Base-by-base conservation (phyloP, 2,113 vertebrate genomes). In the Anser cygnoides region DNA sequence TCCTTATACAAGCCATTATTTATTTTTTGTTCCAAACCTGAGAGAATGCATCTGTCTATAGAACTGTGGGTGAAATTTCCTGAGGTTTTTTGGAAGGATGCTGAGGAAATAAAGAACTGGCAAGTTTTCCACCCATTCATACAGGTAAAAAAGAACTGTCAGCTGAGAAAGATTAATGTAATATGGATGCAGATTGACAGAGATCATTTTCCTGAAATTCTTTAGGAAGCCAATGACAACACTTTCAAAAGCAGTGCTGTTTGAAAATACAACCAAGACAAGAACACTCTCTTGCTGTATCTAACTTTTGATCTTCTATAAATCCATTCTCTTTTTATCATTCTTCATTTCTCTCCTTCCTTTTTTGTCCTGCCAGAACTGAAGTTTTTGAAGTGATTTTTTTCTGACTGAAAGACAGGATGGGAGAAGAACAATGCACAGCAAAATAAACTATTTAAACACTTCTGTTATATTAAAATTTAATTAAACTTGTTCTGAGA, bases 381-480 rank as follows among this genome's bases (percentile, higher is more conserved):
- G 66, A 9, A n/a, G 46, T 11, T 59, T 83, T 79, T 66, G 22
- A 75, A 46, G 43, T 23, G 37, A 46, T 59, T 72, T 86, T 86
- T 89, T 89, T 43, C 31, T 61, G 16, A 35, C 35, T 6, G 16
- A 75, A 28, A 77, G 33, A 68, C 2, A 61, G 44, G 52, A 5
- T 25, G 10, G 43, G 49, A 89, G 22, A 86, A 19, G 5, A 37
- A 3, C 10, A 67, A 7, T 35, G 3, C 75, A 89, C 7, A 33
- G 19, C 12, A 85, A 92, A 79, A 82, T 33, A 58, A 96, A 66
- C 12, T 52, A 44, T 50, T 52, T 39, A 70, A 85, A 73, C 55
- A 41, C 4, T 83, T 71, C 4, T 87, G 10, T 33, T 57, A 23
- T 7, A 11, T 37, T 88, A 76, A 83, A 95, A 57, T 6, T 39